Evolutionary conservation across 1,140 invertebrate genomes (phyloP).

Genomic region (Tenebrio molitor): DNA sequence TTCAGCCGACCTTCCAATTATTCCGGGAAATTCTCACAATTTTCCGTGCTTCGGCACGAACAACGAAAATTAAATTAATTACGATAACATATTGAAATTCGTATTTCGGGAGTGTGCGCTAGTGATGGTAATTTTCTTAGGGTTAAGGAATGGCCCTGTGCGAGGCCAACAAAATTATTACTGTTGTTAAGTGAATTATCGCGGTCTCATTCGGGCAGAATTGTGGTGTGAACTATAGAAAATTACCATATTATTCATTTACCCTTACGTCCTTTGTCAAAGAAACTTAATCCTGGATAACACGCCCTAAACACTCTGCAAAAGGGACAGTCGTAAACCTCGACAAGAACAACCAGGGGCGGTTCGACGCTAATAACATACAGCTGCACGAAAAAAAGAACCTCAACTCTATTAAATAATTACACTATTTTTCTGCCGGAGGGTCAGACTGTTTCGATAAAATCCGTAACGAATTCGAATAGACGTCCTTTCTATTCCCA

Average conservation of each 20-base stretch:
- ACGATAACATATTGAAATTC: not conserved
- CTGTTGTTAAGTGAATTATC: constrained; percentile 37
- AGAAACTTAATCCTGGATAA: constrained; percentile 31
- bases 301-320: constrained; percentile 6
- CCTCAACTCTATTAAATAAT: constrained; percentile 6
- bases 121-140: constrained; percentile 23
- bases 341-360: constrained; percentile 10
- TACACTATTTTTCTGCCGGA: not conserved
- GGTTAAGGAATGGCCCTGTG: not conserved
- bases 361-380: not conserved
- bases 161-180: constrained; percentile 28
- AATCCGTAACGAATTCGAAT: constrained; percentile 4
- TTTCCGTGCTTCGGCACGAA: not conserved
- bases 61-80: constrained; percentile 1
- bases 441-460: too few relatives aligned
- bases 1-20: not conserved
- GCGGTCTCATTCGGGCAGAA: constrained; percentile 27
- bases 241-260: constrained; percentile 41
- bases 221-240: constrained; percentile 28
- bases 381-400: not conserved
- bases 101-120: not conserved
- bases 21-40: not conserved
- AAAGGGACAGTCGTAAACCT: constrained; percentile 15
- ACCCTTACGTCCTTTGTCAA: constrained; percentile 36
- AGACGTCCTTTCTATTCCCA: constrained; percentile 20